Evolutionary conservation across 2,888 invertebrate genomes (phyloP), one percentile per base, ranked within the genome.

Genomic region (Zygothrica quintamaculata): DNA sequence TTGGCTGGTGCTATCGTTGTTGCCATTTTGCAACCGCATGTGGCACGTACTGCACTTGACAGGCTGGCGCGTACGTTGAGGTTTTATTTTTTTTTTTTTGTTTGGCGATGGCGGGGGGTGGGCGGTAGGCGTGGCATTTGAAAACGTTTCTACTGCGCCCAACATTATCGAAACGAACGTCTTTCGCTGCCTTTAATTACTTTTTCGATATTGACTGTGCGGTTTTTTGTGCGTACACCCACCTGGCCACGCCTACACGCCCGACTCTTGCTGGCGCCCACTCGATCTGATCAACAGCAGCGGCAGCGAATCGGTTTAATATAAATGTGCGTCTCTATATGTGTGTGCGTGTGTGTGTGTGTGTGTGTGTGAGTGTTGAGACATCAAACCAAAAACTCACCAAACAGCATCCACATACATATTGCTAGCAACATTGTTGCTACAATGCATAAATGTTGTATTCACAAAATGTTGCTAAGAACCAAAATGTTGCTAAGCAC

Each of bases 31-130:
- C 66, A 53, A 82, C 79, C 85, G 79, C 79, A 79, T 69, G 72
- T 69, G 82, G 72, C 79, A 79, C 85, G 82, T 78, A 75, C 61
- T 84, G 77, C 77, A 80, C 78, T 77, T 78, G 77, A 84, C 77
- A 84, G 77, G 36, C 36, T 18, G 56, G 36, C 31, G 47, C 36
- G 36, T 2, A 1, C 36, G 25, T 46, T 13, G 37, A 11, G 46
- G 40, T 44, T 15, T 47, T n/a, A n/a, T n/a, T n/a, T n/a, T n/a
- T n/a, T n/a, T n/a, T n/a, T n/a, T n/a, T n/a, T n/a, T n/a, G n/a
- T n/a, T n/a, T n/a, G n/a, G n/a, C n/a, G n/a, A n/a, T n/a, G n/a
- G n/a, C n/a, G n/a, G n/a, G 11, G 36, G 37, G 34, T 16, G 26
- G 31, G 16, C 12, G 40, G 47, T 53, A 50, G 68, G 80, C 77